phyloP scores from a whole-genome alignment of 2,113 vertebrate species.

The Siphamia tubifer region DNA sequence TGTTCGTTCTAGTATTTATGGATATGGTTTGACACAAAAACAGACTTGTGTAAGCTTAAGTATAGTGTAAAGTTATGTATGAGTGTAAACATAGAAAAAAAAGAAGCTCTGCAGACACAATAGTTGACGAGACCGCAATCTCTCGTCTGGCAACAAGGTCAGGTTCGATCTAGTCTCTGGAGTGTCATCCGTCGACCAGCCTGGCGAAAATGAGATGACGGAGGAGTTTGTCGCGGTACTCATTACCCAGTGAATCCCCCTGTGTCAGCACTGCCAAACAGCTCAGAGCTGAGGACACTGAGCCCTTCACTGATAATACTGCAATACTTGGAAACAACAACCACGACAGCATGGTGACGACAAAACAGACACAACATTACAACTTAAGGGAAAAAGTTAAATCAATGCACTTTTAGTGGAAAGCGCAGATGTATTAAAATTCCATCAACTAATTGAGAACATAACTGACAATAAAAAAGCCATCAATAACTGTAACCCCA shows the following conservation, averaged over 20 bases:
- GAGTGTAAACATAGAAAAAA: neutral
- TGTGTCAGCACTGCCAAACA: constrained; percentile 64
- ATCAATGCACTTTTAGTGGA: neutral
- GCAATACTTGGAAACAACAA: constrained; percentile 57
- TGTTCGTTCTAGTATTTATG: constrained; percentile 47
- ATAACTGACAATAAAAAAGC: no score
- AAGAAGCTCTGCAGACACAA: neutral
- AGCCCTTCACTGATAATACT: constrained; percentile 67
- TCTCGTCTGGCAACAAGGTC: constrained; percentile 48
- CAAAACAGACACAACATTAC: constrained; percentile 5
- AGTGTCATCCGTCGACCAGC: constrained; percentile 55
- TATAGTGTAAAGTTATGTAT: neutral
- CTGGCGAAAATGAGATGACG: constrained; percentile 66
- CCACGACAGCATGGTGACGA: neutral
- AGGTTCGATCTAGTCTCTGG: constrained; percentile 41
- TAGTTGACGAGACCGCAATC: constrained; percentile 26
- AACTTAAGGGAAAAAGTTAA: neutral
- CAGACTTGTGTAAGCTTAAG: neutral
- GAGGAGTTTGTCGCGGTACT: constrained; percentile 58
- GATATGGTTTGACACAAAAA: constrained; percentile 37
- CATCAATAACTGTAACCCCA: no score
- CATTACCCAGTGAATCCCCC: constrained; percentile 61
- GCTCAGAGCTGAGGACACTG: constrained; percentile 48
- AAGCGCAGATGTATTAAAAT: no score
- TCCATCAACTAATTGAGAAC: no score